phyloP scores from a whole-genome alignment of 2,888 invertebrate species.

The Euclidia mi region DNA sequence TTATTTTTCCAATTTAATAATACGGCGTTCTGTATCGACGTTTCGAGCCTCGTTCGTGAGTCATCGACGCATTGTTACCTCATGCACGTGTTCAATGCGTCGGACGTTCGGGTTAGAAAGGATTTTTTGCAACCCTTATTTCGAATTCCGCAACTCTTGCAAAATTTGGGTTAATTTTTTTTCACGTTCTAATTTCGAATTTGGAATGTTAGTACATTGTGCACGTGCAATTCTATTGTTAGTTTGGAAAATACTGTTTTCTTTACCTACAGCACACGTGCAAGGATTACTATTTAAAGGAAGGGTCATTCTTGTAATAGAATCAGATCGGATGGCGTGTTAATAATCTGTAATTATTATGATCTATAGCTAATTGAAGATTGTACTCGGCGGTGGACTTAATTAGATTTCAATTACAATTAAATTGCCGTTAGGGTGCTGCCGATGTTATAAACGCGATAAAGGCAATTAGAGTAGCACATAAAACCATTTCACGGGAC shows the following conservation, averaged over 20 bases:
- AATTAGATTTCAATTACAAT: conserved; percentile 78
- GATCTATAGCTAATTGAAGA: conserved; percentile 73
- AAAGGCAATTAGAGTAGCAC: conserved; percentile 69
- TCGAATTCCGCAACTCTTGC: conserved; percentile 89
- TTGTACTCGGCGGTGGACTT: conserved; percentile 61
- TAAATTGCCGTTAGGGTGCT: conserved; percentile 69
- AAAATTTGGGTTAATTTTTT: conserved; percentile 86
- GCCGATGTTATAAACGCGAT: conserved; percentile 61
- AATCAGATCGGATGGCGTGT: conserved; percentile 41
- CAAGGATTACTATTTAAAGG: conserved; percentile 51
- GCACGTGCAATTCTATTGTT: conserved; percentile 67
- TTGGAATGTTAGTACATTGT: conserved; percentile 58
- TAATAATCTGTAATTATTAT: conserved; percentile 61
- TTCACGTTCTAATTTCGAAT: conserved; percentile 68
- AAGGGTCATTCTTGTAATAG: conserved; percentile 57
- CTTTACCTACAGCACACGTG: conserved; percentile 61
- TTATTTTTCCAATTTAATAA: conserved; percentile 79
- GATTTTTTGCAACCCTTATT: conserved; percentile 89
- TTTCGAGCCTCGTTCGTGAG: conserved; percentile 79
- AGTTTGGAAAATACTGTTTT: conserved; percentile 42
- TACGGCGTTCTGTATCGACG: conserved; percentile 81
- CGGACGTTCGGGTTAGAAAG: conserved; percentile 87
- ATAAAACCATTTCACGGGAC: conserved; percentile 61
- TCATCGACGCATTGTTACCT: conserved; percentile 84
- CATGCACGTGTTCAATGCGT: conserved; percentile 84